Base-by-base conservation (phyloP, 2,797 vertebrate species). In the Anguilla megastoma region DNA sequence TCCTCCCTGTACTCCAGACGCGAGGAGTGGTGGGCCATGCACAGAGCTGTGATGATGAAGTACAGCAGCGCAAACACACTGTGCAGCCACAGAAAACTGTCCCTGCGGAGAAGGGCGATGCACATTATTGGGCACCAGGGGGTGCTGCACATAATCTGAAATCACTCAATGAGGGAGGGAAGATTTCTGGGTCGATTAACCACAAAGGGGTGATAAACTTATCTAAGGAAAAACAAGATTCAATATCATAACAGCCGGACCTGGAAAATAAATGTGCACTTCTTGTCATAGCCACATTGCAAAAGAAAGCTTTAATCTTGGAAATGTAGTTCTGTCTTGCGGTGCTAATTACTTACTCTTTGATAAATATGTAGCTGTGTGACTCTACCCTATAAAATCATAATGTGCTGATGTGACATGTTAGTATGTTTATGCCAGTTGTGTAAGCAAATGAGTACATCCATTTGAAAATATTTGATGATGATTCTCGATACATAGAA, bases 21-120 rank as follows among this genome's bases (percentile, higher is more conserved):
- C 76, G 97, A 91, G 0, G 97, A 96, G 93, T 99, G 98, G 92
- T 99, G 98, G 91, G 95, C 95, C 98, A 99, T 99, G 92, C 97
- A 97, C 89, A 98, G 85, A 85, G 97, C 18, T 0, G 97, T 98
- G 91, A 97, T 93, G 91, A 99, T 93, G 93, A 99, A 99, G 94
- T 99, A 99, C 83, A 99, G 88, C 90, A 99, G 95, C 14, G 98
- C 96, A 0, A 99, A 97, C 91, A 98, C 90, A 93, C 98, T 97
- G 90, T 99, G 98, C 86, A 99, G 93, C 98, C 98, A 99, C 89
- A 99, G 96, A 84, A 99, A 95, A 71, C 91, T 96, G 91, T 98
- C 96, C 93, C 98, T 99, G 90, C 48, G 86, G 58, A 83, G 91
- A 3, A 58, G 16, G 50, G 90, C 14, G 21, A 48, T 45, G 52